Evolutionary conservation across 2,113 vertebrate species (phyloP), one percentile per base, ranked within the genome.

Genomic region (Merops nubicus): DNA sequence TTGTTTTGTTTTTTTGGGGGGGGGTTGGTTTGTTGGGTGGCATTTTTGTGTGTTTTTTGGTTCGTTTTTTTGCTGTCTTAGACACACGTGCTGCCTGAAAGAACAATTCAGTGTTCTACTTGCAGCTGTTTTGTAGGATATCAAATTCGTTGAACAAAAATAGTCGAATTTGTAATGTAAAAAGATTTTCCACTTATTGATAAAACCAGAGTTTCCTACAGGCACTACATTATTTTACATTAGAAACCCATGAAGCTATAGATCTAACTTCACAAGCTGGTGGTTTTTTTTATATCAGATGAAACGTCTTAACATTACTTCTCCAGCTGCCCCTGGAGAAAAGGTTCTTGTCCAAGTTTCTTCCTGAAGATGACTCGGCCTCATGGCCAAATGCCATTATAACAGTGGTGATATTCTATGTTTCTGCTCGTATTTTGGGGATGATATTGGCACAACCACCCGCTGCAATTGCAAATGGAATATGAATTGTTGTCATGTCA

Each of bases 331-430:
- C 60, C 60, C 53, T 31, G 40, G 31, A 77, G 31, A 17, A 51
- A 12, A 60, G 45, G 26, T 29, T 47, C 23, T 12, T 7, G 26
- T n/a, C 51, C 45, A 17, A 21, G 65, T 33, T 78, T 47, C 79
- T 17, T 29, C 19, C 59, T 7, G 73, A 48, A 85, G 79, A 42
- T 0, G 2, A 74, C 34, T n/a, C 67, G 2, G 36, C 34, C 63
- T 56, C 54, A 6, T 2, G 9, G 29, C 51, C 34, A 29, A 54
- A 59, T 2, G 26, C 40, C 43, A 23, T 5, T 6, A 1, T 7
- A n/a, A 21, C 26, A 29, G 29, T 2, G 8, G 29, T 26, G 38
- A 11, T 4, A 15, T 0, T 15, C 20, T 5, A 34, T 0, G 10
- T 7, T 43, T 50, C 65, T 25, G 31, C 26, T 42, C 7, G 1